Conservation (phyloP, 1,140 invertebrate genomes). For the Proctacanthus coquilletti region DNA sequence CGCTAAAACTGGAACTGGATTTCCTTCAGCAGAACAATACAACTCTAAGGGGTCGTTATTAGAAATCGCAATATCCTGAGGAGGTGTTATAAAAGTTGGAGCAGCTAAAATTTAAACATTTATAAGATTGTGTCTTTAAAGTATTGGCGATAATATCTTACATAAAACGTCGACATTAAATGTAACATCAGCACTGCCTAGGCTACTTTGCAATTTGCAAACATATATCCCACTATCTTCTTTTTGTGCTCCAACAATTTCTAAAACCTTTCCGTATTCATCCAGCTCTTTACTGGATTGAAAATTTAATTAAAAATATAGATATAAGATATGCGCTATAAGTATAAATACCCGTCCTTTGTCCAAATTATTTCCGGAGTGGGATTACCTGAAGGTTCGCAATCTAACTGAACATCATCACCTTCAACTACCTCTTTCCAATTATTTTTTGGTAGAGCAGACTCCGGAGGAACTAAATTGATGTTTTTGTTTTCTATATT, state of each 20-base stretch:
- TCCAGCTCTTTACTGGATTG: not conserved
- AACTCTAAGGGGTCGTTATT: not conserved
- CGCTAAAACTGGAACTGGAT: not conserved
- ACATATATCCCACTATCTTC: not conserved
- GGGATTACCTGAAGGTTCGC: not conserved
- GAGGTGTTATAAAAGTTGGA: not conserved
- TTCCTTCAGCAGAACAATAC: not conserved
- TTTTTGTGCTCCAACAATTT: not conserved
- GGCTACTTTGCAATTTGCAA: not conserved
- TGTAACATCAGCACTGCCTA: not conserved
- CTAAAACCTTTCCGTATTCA: not conserved
- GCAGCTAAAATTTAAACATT: not conserved
- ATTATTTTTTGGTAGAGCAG: not conserved
- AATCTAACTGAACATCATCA: not conserved
- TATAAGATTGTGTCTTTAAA: too few species aligned
- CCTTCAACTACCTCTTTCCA: not conserved
- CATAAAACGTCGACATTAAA: not conserved
- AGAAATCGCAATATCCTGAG: not conserved
- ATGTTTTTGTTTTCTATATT: not conserved
- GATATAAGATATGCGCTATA: not conserved
- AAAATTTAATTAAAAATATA: not conserved
- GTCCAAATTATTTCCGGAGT: not conserved
- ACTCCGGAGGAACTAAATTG: not conserved
- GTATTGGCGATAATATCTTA: not conserved
- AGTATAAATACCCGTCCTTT: not conserved